phyloP scores from a whole-genome alignment of 2,797 vertebrate species.

The Brachyrhaphis roseni region DNA sequence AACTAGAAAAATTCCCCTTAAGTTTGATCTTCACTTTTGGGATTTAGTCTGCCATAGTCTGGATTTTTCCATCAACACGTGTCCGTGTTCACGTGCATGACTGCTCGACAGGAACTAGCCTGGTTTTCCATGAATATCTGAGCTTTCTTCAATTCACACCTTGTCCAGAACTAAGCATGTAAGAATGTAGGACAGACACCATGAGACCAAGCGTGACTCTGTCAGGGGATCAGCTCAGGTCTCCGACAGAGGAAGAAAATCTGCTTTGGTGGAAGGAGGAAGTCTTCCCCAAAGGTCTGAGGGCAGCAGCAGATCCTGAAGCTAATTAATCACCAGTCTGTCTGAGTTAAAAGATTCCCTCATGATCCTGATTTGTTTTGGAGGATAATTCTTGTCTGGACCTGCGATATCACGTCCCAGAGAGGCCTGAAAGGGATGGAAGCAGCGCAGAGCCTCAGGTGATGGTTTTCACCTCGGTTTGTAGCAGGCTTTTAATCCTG shows the following conservation, averaged over 20 bases:
- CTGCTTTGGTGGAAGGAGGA: conserved; percentile 47
- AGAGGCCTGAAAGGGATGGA: conserved; percentile 27
- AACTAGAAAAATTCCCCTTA: too few species aligned
- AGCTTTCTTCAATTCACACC: conserved; percentile 13
- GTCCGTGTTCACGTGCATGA: not conserved
- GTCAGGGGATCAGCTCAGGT: conserved; percentile 53
- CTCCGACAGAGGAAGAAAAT: conserved; percentile 44
- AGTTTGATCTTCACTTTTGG: conserved; percentile 1
- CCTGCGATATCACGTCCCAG: conserved; percentile 29
- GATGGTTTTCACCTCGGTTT: conserved; percentile 19
- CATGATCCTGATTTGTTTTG: conserved; percentile 15
- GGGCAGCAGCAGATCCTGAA: conserved; percentile 49
- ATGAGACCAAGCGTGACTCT: conserved; percentile 54
- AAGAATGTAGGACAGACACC: conserved; percentile 69
- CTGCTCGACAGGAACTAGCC: not conserved
- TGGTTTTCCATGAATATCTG: not conserved
- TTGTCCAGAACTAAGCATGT: conserved; percentile 30
- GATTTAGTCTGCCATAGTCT: not conserved
- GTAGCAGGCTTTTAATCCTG: not conserved
- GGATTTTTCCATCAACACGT: not conserved
- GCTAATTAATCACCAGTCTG: conserved; percentile 70
- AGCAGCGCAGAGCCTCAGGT: conserved; percentile 17
- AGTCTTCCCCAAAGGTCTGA: conserved; percentile 43
- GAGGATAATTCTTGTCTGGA: conserved; percentile 36
- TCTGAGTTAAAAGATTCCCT: conserved; percentile 45